Evolutionary conservation across 2,113 vertebrate species (phyloP).

Genomic region (Alethe diademata): DNA sequence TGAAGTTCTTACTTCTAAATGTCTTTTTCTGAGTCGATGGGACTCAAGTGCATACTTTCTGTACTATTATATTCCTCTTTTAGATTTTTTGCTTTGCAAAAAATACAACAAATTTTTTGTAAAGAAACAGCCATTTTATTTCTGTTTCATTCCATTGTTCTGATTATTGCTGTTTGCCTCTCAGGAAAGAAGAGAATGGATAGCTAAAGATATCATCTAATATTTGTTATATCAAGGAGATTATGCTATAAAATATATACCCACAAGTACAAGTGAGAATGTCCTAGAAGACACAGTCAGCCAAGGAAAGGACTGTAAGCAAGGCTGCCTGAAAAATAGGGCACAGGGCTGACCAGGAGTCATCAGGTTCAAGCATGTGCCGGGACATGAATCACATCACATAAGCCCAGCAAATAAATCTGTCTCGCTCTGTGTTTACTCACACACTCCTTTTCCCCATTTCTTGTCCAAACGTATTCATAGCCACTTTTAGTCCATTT

Average conservation of each 20-base stretch:
- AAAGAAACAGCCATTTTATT: background rate
- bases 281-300: background rate
- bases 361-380: background rate
- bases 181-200: background rate
- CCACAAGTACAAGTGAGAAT: background rate
- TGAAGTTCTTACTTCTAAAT: background rate
- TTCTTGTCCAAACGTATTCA: conserved; percentile 1
- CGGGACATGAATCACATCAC: background rate
- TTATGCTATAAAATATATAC: background rate
- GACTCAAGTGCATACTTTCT: background rate
- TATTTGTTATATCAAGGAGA: background rate
- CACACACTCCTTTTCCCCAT: background rate
- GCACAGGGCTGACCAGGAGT: background rate
- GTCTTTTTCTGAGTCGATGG: background rate
- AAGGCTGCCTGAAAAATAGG: conserved; percentile 3
- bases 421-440: background rate
- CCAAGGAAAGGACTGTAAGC: background rate
- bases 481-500: background rate
- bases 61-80: background rate
- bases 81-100: background rate
- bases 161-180: background rate
- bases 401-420: background rate
- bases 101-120: background rate
- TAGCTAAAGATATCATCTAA: background rate
- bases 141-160: background rate